Evolutionary conservation across 2,888 invertebrate genomes (phyloP).

Genomic region (Boloria euphrosyne): DNA sequence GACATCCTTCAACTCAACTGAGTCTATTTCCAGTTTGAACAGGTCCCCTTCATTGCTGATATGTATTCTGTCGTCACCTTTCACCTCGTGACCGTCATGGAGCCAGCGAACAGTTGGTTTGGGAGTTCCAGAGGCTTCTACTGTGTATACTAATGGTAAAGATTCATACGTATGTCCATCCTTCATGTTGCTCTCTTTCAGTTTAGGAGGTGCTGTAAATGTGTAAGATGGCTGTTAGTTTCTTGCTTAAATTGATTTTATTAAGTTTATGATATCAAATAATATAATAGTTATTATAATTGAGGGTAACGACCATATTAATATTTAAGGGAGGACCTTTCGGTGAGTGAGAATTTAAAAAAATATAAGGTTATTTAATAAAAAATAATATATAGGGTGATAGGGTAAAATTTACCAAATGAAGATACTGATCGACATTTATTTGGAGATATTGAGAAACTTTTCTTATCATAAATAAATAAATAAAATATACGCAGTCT

Average conservation of each 20-base stretch:
- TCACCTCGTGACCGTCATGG: constrained; percentile 88
- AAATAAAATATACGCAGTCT: constrained; percentile 22
- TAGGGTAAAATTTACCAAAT: too few relatives aligned
- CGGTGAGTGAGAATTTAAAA: too few relatives aligned
- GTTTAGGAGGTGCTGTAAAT: constrained; percentile 85
- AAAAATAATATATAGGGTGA: too few relatives aligned
- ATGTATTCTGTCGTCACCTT: constrained; percentile 83
- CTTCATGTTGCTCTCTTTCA: constrained; percentile 87
- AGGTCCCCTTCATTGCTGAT: constrained; percentile 86
- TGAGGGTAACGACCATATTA: too few relatives aligned
- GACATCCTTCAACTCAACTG: constrained; percentile 87
- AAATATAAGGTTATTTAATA: too few relatives aligned
- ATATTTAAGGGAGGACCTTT: too few relatives aligned
- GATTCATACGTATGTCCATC: constrained; percentile 91
- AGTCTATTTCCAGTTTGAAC: constrained; percentile 88
- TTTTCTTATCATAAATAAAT: neutral
- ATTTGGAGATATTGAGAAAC: too few relatives aligned
- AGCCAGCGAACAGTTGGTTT: constrained; percentile 91
- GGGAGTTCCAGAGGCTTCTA: constrained; percentile 89
- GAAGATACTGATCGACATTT: too few relatives aligned
- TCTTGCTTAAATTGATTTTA: neutral
- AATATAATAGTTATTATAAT: too few relatives aligned
- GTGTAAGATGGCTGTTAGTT: constrained; percentile 6
- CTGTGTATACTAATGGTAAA: constrained; percentile 89
- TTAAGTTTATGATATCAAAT: neutral